A percentile compares a stretch with the other conserved stretches of the same genome.
Evolutionary conservation across 1,140 invertebrate species (phyloP).

Genomic region (Chlorops oryzae): DNA sequence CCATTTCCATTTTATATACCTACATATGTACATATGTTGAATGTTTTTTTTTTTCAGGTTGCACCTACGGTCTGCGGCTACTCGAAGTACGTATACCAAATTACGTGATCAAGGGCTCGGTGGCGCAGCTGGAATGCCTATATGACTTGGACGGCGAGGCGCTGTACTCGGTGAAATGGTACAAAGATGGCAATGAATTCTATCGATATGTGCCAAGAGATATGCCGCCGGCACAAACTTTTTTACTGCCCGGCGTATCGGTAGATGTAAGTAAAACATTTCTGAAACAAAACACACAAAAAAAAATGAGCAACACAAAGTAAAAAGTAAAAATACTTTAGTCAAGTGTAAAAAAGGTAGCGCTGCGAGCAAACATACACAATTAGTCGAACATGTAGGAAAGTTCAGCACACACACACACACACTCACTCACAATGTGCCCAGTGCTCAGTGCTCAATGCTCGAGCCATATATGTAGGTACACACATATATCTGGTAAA

Average conservation of each 20-base stretch:
- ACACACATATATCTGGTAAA: too few relatives aligned
- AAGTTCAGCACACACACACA: background rate
- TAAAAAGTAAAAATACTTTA: background rate
- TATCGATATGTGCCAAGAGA: conserved; percentile 70
- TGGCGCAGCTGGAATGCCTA: conserved; percentile 56
- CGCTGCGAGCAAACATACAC: background rate
- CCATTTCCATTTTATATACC: conserved; percentile 13
- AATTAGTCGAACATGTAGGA: background rate
- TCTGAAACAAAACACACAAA: background rate
- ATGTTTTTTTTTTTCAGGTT: conserved; percentile 35
- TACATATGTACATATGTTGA: conserved; percentile 11
- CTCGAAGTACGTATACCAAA: conserved; percentile 60
- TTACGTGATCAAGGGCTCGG: conserved; percentile 60
- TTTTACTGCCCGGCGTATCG: conserved; percentile 57
- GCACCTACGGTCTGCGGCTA: conserved; percentile 52
- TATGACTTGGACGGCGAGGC: conserved; percentile 61
- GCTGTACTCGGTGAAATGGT: conserved; percentile 77
- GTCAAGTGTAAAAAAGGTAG: background rate
- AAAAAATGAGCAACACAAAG: background rate
- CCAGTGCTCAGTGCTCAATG: conserved; percentile 37
- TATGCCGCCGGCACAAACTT: conserved; percentile 57
- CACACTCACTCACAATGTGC: conserved; percentile 10
- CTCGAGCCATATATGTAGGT: too few relatives aligned
- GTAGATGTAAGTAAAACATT: conserved; percentile 62
- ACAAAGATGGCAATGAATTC: conserved; percentile 71